These are phyloP conservation scores for Allacma fusca DNA, from an alignment of 2,888 invertebrate genomes.

Conservation along the genomic window DNA sequence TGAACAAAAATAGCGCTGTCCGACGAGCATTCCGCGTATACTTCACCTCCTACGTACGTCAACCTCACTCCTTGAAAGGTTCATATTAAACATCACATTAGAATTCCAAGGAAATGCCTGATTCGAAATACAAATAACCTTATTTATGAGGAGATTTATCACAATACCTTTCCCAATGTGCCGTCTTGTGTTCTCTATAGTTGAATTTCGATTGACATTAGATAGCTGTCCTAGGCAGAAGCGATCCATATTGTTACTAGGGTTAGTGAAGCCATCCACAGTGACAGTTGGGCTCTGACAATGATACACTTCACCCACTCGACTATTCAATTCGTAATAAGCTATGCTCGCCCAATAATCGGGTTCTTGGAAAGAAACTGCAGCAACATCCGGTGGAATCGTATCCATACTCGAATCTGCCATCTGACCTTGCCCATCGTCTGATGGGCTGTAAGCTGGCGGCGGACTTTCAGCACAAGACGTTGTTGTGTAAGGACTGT, in stretches of 20 bases:
- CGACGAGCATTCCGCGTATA: slow-evolving; percentile 96
- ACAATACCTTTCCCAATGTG: slow-evolving; percentile 96
- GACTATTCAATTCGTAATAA: slow-evolving; percentile 96
- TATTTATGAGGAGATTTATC: too few relatives aligned
- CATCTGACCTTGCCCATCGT: slow-evolving; percentile 61
- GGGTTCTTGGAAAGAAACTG: slow-evolving; percentile 82
- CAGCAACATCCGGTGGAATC: slow-evolving; percentile 76
- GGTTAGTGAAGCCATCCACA: slow-evolving; percentile 99
- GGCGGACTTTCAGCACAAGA: slow-evolving; percentile 74
- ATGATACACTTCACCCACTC: slow-evolving; percentile 96
- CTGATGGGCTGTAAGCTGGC: slow-evolving; percentile 78
- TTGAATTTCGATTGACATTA: slow-evolving; percentile 98
- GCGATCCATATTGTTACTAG: slow-evolving; percentile 92
- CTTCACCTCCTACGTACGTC: slow-evolving; percentile 96
- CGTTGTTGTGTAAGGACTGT: slow-evolving; percentile 72
- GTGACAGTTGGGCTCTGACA: slow-evolving; percentile 90
- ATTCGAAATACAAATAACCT: too few relatives aligned
- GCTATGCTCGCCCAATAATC: slow-evolving; percentile 98
- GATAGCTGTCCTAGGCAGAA: slow-evolving; percentile 98
- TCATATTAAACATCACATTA: too few relatives aligned
- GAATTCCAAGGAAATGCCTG: too few relatives aligned
- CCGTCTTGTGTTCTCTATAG: slow-evolving; percentile 96
- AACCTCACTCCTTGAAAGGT: slow-evolving; percentile 78
- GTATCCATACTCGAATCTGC: slow-evolving; percentile 67
- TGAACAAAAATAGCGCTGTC: slow-evolving; percentile 99